Evolutionary conservation across 2,113 vertebrate genomes (phyloP).

Genomic region (Atherinomorus stipes): DNA sequence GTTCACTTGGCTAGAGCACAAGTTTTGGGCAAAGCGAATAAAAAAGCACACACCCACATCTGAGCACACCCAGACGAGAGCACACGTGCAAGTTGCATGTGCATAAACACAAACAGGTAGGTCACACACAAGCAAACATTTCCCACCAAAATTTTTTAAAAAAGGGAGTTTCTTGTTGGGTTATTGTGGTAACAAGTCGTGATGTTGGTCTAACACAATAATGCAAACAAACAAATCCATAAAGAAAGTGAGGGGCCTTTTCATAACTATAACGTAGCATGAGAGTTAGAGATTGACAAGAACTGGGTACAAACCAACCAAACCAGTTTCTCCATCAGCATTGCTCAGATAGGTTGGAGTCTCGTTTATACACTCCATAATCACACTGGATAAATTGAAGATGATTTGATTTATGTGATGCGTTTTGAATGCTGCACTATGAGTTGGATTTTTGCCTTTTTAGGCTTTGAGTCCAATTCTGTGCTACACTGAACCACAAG

Average conservation of each 20-base stretch:
- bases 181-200: not conserved
- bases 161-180: not conserved
- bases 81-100: conserved; percentile 12
- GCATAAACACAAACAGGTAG: conserved; percentile 27
- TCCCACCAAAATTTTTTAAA: too few species aligned
- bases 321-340: not conserved
- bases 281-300: conserved; percentile 4
- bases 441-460: too few species aligned
- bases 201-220: not conserved
- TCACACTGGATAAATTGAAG: not conserved
- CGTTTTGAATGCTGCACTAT: too few species aligned
- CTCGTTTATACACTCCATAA: not conserved
- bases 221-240: conserved; percentile 2
- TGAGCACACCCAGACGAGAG: conserved; percentile 33
- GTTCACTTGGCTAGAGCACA: conserved; percentile 69
- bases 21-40: conserved; percentile 51
- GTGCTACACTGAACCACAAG: conserved; percentile 8
- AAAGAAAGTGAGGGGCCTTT: not conserved
- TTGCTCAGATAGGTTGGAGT: not conserved
- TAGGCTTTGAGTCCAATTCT: not conserved
- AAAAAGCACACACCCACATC: conserved; percentile 49
- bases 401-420: too few species aligned
- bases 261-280: not conserved
- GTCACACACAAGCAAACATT: conserved; percentile 5
- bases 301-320: not conserved